phyloP scores from a whole-genome alignment of 2,797 vertebrate genomes.

The Arrhamphus sclerolepis region DNA sequence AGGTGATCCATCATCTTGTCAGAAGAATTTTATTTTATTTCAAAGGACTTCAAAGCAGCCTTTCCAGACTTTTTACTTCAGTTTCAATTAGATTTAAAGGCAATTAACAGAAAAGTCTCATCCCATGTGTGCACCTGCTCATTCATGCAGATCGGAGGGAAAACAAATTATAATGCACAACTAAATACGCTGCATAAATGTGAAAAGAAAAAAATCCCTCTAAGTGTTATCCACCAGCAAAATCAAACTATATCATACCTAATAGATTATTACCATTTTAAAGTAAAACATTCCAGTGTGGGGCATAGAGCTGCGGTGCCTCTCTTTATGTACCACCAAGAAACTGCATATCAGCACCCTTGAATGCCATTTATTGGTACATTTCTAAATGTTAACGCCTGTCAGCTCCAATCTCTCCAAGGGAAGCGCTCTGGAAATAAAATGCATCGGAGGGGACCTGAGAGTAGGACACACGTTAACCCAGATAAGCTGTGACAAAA shows the following conservation, averaged over 20 bases:
- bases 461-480: constrained; percentile 76
- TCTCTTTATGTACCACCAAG: constrained; percentile 60
- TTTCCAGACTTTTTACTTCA: constrained; percentile 70
- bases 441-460: constrained; percentile 73
- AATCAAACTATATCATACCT: constrained; percentile 41
- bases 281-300: constrained; percentile 38
- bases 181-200: constrained; percentile 35
- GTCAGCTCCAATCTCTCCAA: constrained; percentile 87
- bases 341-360: constrained; percentile 76
- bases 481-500: constrained; percentile 85
- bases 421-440: constrained; percentile 76
- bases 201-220: constrained; percentile 12
- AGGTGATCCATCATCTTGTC: constrained; percentile 97
- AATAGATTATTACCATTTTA: constrained; percentile 37
- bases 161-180: constrained; percentile 43
- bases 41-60: constrained; percentile 83
- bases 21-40: constrained; percentile 87
- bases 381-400: constrained; percentile 89
- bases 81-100: constrained; percentile 74
- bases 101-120: constrained; percentile 70
- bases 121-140: constrained; percentile 34
- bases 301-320: constrained; percentile 41
- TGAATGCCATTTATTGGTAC: constrained; percentile 82
- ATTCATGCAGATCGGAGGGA: constrained; percentile 50
- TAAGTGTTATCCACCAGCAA: constrained; percentile 14